Percentiles rank a stretch among this genome's conserved stretches.
These are phyloP conservation scores for Aporrectodea caliginosa DNA, from an alignment of 1,140 invertebrate species.

Conservation along the genomic window DNA sequence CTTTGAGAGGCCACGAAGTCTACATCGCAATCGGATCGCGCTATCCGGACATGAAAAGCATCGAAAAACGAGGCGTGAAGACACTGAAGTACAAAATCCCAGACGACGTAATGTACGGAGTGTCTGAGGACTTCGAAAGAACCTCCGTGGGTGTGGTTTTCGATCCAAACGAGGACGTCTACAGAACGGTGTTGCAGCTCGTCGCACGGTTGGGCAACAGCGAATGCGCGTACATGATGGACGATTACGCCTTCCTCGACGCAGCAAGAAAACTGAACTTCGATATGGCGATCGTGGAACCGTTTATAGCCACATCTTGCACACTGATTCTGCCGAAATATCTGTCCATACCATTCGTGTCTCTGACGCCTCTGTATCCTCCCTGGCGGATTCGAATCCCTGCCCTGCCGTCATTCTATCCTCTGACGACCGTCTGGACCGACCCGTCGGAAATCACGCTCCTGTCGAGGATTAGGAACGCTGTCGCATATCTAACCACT, in stretches of 20 bases:
- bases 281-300: slow-evolving; percentile 7
- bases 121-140: background rate
- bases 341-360: background rate
- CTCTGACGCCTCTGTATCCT: no score
- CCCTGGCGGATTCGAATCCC: background rate
- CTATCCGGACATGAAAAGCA: background rate
- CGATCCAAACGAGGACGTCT: background rate
- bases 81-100: background rate
- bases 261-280: background rate
- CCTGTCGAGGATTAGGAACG: background rate
- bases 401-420: slow-evolving; percentile 8
- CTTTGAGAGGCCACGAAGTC: background rate
- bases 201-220: background rate
- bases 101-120: background rate
- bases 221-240: background rate
- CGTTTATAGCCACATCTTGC: background rate
- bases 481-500: background rate
- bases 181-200: background rate
- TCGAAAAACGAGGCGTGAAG: background rate
- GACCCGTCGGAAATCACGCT: background rate
- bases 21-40: background rate
- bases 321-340: slow-evolving; percentile 8
- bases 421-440: background rate
- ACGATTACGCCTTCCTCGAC: background rate
- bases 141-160: background rate